These are phyloP conservation scores for Ictidomys tridecemlineatus DNA, from an alignment of 2,113 vertebrate genomes.

Conservation along the genomic window DNA sequence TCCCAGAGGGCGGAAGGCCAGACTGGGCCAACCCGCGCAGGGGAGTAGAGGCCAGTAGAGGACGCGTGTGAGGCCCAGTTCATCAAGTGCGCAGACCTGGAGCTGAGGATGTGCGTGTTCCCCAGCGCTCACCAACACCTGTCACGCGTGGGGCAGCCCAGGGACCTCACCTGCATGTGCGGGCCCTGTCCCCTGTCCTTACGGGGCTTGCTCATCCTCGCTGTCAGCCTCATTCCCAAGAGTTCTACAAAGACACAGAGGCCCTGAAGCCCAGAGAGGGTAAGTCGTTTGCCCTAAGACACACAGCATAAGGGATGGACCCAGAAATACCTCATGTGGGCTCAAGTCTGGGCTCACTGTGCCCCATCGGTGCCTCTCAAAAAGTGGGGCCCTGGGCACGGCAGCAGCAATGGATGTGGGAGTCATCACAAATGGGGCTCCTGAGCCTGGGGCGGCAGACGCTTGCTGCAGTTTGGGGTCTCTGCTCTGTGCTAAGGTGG, in stretches of 20 bases:
- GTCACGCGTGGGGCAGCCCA: fast-evolving
- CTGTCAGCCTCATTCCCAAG: background rate
- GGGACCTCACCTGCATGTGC: fast-evolving
- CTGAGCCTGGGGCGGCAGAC: background rate
- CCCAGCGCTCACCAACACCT: background rate
- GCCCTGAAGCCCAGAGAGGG: background rate
- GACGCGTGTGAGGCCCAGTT: fast-evolving
- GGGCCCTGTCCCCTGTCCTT: background rate
- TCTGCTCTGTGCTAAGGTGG: background rate
- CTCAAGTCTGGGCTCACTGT: too few species aligned
- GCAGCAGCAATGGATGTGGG: background rate
- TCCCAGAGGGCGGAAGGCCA: background rate
- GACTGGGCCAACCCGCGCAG: background rate
- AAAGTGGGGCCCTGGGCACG: background rate
- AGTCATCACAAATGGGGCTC: background rate
- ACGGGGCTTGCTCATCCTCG: background rate
- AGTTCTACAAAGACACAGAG: background rate
- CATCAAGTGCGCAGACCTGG: background rate
- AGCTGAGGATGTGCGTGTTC: background rate
- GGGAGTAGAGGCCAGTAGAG: background rate
- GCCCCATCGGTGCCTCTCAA: background rate
- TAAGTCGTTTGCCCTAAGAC: background rate
- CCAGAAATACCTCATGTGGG: background rate
- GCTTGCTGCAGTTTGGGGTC: background rate
- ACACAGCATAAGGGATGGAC: background rate